Evolutionary conservation across 1,140 invertebrate species (phyloP).

Genomic region (Cephus cinctus): DNA sequence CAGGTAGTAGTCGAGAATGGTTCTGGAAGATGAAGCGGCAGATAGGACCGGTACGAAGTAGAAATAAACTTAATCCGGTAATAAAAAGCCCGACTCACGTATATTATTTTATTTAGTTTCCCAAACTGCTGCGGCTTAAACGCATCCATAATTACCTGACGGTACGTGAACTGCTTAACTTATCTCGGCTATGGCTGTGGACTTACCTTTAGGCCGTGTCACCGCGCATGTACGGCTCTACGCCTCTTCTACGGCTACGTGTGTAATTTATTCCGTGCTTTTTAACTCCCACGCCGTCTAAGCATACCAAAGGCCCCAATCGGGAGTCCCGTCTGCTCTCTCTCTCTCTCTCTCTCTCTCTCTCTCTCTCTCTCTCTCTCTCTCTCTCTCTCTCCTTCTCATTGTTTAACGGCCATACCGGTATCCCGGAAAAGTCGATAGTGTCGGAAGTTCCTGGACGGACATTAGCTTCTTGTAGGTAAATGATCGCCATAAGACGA

Average conservation of each 20-base stretch:
- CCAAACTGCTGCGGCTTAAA: slow-evolving; percentile 53
- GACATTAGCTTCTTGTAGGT: no score
- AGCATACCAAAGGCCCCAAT: background rate
- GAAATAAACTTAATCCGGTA: slow-evolving; percentile 49
- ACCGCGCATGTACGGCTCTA: slow-evolving; percentile 22
- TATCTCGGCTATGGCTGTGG: slow-evolving; percentile 37
- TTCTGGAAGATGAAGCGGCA: slow-evolving; percentile 40
- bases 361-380: slow-evolving; percentile 9
- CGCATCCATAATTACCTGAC: slow-evolving; percentile 54
- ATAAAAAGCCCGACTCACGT: slow-evolving; percentile 54
- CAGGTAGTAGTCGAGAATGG: no score
- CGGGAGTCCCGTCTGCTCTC: background rate
- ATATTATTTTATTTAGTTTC: slow-evolving; percentile 56
- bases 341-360: slow-evolving; percentile 5
- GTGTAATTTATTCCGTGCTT: background rate
- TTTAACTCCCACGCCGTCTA: background rate
- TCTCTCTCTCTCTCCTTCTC: slow-evolving; percentile 18
- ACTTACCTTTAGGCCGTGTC: no score
- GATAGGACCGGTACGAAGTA: slow-evolving; percentile 41
- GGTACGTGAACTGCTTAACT: slow-evolving; percentile 54
- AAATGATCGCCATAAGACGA: no score
- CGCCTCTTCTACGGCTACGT: slow-evolving; percentile 13
- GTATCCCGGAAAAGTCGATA: no score
- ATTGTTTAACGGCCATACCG: no score
- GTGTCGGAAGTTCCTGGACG: no score